These are phyloP conservation scores for Ophthalmolycus amberensis DNA, from an alignment of 2,113 vertebrate genomes.

Conservation along the genomic window DNA sequence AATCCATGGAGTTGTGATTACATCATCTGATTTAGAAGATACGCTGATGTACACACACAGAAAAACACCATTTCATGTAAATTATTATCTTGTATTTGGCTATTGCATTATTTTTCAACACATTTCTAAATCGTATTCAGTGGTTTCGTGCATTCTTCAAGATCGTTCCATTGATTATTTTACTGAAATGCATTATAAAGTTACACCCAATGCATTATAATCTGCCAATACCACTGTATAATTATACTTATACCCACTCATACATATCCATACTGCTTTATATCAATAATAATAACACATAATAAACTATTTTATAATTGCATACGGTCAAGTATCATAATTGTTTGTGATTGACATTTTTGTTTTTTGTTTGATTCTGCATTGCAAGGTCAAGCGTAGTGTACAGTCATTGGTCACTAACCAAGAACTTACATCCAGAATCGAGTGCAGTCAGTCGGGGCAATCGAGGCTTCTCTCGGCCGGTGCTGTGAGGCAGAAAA, in stretches of 20 bases:
- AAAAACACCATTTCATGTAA: background rate
- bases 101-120: background rate
- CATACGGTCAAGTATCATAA: background rate
- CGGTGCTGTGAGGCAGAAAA: background rate
- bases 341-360: background rate
- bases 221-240: background rate
- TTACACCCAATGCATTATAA: no score
- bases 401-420: background rate
- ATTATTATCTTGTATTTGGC: background rate
- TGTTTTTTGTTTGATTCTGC: background rate
- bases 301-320: background rate
- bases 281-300: background rate
- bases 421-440: background rate
- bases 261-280: background rate
- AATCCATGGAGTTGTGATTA: background rate
- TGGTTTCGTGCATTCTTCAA: background rate
- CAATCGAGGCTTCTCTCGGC: background rate
- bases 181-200: background rate
- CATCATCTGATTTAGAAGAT: background rate
- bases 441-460: background rate
- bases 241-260: background rate
- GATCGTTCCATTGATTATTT: background rate
- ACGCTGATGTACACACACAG: background rate
- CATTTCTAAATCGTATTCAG: background rate
- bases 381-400: background rate